phyloP scores from a whole-genome alignment of 2,888 invertebrate species.

The Lasioglossum oenotherae region DNA sequence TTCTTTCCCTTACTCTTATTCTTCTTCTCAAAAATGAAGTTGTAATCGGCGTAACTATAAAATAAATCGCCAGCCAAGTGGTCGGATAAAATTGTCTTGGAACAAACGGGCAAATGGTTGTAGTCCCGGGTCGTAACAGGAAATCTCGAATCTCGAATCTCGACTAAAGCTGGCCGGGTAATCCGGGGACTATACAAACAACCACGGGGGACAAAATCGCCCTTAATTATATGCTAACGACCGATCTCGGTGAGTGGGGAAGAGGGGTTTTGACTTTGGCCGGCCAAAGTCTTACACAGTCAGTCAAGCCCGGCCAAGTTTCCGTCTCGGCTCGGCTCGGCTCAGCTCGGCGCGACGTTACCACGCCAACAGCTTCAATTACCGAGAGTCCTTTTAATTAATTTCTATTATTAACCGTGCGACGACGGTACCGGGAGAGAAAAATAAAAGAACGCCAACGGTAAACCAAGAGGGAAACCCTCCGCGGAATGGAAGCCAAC shows the following conservation, averaged over 20 bases:
- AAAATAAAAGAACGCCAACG: conserved; percentile 21
- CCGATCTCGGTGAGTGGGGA: conserved; percentile 41
- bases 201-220: conserved; percentile 24
- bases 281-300: neutral
- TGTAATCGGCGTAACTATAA: neutral
- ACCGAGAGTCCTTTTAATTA: conserved; percentile 53
- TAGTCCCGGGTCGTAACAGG: neutral
- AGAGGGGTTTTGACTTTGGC: conserved; percentile 32
- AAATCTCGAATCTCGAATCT: neutral
- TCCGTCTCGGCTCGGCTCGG: neutral
- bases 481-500: neutral
- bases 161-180: neutral
- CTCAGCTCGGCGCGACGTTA: neutral
- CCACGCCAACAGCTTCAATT: conserved; percentile 46
- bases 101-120: neutral
- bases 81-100: neutral
- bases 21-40: neutral
- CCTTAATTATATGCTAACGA: conserved; percentile 53
- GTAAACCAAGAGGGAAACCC: neutral
- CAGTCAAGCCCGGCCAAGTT: conserved; percentile 17
- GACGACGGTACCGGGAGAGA: neutral
- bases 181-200: conserved; percentile 2
- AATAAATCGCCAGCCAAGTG: neutral
- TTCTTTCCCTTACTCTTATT: too few relatives aligned
- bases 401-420: conserved; percentile 56